Evolutionary conservation across 2,888 invertebrate species (phyloP), one percentile per base, ranked within the genome.

Genomic region (Sepiola atlantica): DNA sequence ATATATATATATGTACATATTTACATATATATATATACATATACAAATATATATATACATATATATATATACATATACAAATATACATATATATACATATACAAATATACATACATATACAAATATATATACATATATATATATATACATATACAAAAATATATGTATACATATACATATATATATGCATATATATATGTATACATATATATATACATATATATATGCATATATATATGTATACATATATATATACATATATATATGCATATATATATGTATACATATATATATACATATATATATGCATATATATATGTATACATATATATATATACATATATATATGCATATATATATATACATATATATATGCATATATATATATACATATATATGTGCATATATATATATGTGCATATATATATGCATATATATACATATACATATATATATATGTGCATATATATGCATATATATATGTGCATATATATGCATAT

Each of bases 301-400:
- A 28, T 77, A 28, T 77, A 28, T 77, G 77, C 24, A 21, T 77
- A 28, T 77, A 28, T 77, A 77, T 77, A 28, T 77, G 24, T 77
- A 77, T 77, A 77, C 24, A 77, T 77, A 77, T 77, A 77, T 77
- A 77, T 77, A 77, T 77, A 77, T 77, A 77, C 24, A 77, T 77
- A 77, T 77, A 77, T 77, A 28, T 77, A 77, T 77, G 77, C 24
- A 28, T 77, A 77, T 77, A 28, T 77, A 77, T 77, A 77, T 77
- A 77, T 77, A 77, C 24, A 77, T 77, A 77, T 77, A 77, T 77
- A 28, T 77, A 28, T 77, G 77, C 24, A 28, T 77, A 28, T 77
- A 77, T 77, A 28, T 77, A 28, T 77, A 77, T 24, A 28, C 24
- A 77, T 77, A 28, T 24, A 77, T 77, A 28, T 77, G 77, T 77